phyloP scores from a whole-genome alignment of 2,888 invertebrate genomes.

The Cephus sareptanus region DNA sequence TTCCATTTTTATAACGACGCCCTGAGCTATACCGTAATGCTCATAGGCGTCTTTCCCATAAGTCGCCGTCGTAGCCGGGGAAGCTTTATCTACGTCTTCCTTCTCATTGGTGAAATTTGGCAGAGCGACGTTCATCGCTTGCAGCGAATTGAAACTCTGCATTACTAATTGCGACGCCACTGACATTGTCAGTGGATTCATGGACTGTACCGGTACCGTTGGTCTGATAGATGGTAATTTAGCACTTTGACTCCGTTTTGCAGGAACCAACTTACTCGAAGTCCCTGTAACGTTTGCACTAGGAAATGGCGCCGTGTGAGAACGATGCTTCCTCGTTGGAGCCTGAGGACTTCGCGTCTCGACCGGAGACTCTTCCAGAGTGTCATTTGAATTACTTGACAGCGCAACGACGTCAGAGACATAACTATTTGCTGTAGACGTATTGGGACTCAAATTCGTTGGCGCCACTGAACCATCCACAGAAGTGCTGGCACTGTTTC shows the following conservation, averaged over 20 bases:
- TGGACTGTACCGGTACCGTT: slow-evolving; percentile 1
- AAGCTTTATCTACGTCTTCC: slow-evolving; percentile 19
- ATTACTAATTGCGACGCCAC: slow-evolving; percentile 54
- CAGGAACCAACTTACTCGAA: background rate
- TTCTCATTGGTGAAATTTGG: slow-evolving; percentile 1
- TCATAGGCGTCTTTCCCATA: slow-evolving; percentile 56
- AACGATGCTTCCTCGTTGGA: slow-evolving; percentile 50
- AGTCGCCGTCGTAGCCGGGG: slow-evolving; percentile 12
- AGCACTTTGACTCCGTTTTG: slow-evolving; percentile 33
- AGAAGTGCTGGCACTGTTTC: background rate
- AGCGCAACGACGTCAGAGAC: background rate
- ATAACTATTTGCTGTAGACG: background rate
- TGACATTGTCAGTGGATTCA: slow-evolving; percentile 46
- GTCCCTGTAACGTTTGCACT: slow-evolving; percentile 3
- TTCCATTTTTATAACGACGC: slow-evolving; percentile 26
- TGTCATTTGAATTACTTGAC: slow-evolving; percentile 5
- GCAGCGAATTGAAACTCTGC: slow-evolving; percentile 54
- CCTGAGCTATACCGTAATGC: slow-evolving; percentile 54
- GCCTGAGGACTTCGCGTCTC: slow-evolving; percentile 45
- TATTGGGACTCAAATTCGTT: background rate
- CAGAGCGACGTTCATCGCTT: slow-evolving; percentile 43
- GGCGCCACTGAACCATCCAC: background rate
- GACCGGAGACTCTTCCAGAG: background rate
- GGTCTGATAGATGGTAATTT: slow-evolving; percentile 25
- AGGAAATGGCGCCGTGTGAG: slow-evolving; percentile 46